These are phyloP conservation scores for Pogonomyrmex barbatus DNA, from an alignment of 1,140 invertebrate genomes.

Conservation along the genomic window DNA sequence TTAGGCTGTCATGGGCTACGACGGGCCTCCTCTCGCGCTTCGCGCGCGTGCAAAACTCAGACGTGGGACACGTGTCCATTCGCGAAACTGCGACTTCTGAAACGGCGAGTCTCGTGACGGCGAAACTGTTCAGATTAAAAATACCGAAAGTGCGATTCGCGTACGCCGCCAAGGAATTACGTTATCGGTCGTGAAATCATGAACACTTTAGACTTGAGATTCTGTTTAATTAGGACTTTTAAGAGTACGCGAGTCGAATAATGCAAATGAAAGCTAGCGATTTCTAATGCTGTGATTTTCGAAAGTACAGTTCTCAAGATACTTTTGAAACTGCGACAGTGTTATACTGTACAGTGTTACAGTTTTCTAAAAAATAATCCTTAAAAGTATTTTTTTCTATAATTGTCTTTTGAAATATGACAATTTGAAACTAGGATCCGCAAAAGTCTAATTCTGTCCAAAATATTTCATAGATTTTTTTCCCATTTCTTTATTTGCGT, in stretches of 20 bases:
- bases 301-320: not conserved
- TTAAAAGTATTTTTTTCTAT: not conserved
- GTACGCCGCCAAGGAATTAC: not conserved
- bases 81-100: conserved; percentile 8
- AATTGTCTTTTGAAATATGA: conserved; percentile 4
- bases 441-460: not conserved
- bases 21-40: conserved; percentile 17
- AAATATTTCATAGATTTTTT: conserved; percentile 23
- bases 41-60: not conserved
- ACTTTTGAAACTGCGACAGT: not conserved
- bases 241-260: not conserved
- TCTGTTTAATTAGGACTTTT: no score
- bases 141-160: not conserved
- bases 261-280: not conserved
- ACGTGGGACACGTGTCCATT: conserved; percentile 16
- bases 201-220: not conserved
- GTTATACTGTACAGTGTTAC: not conserved
- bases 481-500: not conserved
- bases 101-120: not conserved
- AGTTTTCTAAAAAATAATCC: not conserved
- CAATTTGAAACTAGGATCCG: not conserved
- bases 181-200: not conserved
- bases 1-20: conserved; percentile 78
- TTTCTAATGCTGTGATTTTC: not conserved
- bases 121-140: conserved; percentile 4